Conservation (phyloP, 2,113 vertebrate genomes). For the Crotophaga sulcirostris region DNA sequence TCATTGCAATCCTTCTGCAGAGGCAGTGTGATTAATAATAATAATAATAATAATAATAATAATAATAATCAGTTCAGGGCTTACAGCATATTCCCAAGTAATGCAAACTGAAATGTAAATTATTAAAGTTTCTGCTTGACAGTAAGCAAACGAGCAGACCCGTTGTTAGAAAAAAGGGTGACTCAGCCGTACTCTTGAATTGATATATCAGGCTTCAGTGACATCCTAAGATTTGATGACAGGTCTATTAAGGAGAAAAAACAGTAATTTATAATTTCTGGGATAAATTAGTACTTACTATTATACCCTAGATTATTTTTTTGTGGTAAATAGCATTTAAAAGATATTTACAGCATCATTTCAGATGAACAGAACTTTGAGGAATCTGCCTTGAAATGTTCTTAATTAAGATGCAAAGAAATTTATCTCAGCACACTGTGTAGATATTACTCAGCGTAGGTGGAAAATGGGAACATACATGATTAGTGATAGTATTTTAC, state of each 20-base stretch:
- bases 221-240: background rate
- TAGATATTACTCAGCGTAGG: conserved; percentile 49
- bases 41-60: no score
- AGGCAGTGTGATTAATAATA: background rate
- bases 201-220: background rate
- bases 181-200: conserved; percentile 14
- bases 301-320: background rate
- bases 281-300: conserved; percentile 18
- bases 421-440: background rate
- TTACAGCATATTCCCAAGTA: background rate
- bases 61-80: background rate
- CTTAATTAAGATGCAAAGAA: conserved; percentile 56
- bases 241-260: conserved; percentile 16
- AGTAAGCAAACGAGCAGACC: background rate
- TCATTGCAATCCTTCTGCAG: background rate
- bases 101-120: background rate
- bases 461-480: conserved; percentile 47
- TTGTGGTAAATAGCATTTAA: conserved; percentile 23
- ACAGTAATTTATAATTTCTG: conserved; percentile 41
- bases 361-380: conserved; percentile 39
- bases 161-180: background rate
- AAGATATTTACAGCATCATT: conserved; percentile 30
- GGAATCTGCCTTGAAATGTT: conserved; percentile 47
- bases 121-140: background rate
- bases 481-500: conserved; percentile 57